Percentiles rank a stretch among this genome's conserved stretches.
Evolutionary conservation across 2,888 invertebrate species (phyloP).

Genomic region (Bhutanitis thaidina): DNA sequence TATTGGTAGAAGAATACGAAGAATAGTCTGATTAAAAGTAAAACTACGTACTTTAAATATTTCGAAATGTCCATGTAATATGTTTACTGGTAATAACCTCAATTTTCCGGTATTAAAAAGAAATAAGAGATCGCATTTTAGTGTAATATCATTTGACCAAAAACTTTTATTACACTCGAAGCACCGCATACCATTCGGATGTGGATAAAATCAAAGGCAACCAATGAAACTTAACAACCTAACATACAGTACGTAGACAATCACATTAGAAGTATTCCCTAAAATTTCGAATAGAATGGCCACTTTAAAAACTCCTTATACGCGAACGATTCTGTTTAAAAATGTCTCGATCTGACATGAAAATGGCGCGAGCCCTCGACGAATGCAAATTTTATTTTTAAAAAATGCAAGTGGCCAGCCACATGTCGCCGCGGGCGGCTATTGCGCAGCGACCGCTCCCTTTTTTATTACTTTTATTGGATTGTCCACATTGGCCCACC

Average conservation of each 20-base stretch:
- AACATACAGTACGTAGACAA: conserved; percentile 38
- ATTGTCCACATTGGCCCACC: conserved; percentile 35
- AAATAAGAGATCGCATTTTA: conserved; percentile 1
- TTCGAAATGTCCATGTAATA: no score
- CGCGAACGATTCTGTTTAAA: conserved; percentile 38
- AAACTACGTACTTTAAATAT: no score
- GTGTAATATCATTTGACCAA: neutral
- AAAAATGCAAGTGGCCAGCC: conserved; percentile 70
- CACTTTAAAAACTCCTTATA: conserved; percentile 35
- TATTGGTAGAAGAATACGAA: no score
- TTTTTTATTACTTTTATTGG: conserved; percentile 38
- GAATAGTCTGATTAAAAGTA: no score
- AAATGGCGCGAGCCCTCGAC: conserved; percentile 44
- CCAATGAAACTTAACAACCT: conserved; percentile 23
- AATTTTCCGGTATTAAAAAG: neutral
- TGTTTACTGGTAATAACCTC: neutral
- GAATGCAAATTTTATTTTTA: conserved; percentile 75
- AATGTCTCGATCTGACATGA: conserved; percentile 27
- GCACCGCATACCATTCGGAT: conserved; percentile 14
- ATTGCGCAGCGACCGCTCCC: conserved; percentile 22
- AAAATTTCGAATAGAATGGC: conserved; percentile 28
- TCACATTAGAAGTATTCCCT: conserved; percentile 47
- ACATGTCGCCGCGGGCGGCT: conserved; percentile 53
- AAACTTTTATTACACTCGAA: conserved; percentile 9
- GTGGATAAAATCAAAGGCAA: conserved; percentile 17